phyloP scores from a whole-genome alignment of 2,113 vertebrate genomes.

The Phylloscopus whistleri region DNA sequence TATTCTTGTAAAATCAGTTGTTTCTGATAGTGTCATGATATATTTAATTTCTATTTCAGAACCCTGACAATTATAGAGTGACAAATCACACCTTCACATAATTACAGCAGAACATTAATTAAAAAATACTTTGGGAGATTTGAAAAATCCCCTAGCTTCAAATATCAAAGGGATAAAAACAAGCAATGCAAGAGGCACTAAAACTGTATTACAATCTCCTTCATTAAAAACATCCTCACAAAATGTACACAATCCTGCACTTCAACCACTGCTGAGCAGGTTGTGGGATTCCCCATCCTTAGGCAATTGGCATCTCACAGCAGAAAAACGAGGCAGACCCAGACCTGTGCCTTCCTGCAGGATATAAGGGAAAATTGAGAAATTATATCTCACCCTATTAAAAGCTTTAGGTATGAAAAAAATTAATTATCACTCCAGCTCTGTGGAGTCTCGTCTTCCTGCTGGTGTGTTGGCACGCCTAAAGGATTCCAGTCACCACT shows the following conservation, averaged over 20 bases:
- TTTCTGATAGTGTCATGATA: neutral
- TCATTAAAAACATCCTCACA: neutral
- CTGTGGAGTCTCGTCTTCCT: neutral
- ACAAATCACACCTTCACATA: neutral
- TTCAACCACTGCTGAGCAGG: neutral
- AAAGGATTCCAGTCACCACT: neutral
- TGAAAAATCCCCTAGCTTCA: neutral
- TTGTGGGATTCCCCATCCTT: neutral
- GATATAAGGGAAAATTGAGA: neutral
- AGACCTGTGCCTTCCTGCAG: neutral
- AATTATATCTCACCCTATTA: neutral
- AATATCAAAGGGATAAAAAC: neutral
- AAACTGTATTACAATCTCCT: neutral
- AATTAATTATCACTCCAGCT: neutral
- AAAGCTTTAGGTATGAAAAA: neutral
- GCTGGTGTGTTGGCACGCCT: accelerated
- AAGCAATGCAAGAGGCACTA: neutral
- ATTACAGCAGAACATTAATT: neutral
- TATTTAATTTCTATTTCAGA: neutral
- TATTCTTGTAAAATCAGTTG: neutral
- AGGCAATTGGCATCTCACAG: neutral
- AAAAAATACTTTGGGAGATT: neutral
- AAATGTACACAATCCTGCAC: neutral
- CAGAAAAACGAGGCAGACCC: neutral
- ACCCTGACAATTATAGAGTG: neutral